These are phyloP conservation scores for Ethmia dodecea DNA, from an alignment of 2,888 invertebrate genomes.

Conservation along the genomic window DNA sequence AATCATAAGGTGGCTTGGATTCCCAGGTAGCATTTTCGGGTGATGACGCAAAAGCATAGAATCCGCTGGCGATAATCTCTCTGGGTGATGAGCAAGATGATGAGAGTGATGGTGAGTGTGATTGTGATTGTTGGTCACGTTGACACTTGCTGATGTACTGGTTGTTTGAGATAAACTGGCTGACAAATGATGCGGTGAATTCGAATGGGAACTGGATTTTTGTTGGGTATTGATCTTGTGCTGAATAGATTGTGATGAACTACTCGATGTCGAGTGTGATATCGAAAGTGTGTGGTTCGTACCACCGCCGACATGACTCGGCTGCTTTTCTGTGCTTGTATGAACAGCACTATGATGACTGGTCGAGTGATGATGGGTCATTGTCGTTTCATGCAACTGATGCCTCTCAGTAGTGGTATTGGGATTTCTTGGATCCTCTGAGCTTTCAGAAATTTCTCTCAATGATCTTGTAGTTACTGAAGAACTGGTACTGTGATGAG, in stretches of 20 bases:
- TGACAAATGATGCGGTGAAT: slow-evolving; percentile 73
- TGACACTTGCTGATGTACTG: slow-evolving; percentile 71
- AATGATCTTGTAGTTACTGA: slow-evolving; percentile 82
- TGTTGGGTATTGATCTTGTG: slow-evolving; percentile 78
- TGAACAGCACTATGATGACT: slow-evolving; percentile 81
- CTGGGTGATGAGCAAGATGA: slow-evolving; percentile 80
- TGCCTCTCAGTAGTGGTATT: slow-evolving; percentile 76
- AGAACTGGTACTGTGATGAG: slow-evolving; percentile 84
- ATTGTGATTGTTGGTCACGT: slow-evolving; percentile 62
- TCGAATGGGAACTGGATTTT: slow-evolving; percentile 62
- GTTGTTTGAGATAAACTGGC: slow-evolving; percentile 75
- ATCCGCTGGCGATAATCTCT: slow-evolving; percentile 80
- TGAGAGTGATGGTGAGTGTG: slow-evolving; percentile 84
- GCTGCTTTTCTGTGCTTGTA: slow-evolving; percentile 80
- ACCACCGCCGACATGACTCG: slow-evolving; percentile 67
- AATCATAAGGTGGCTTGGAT: slow-evolving; percentile 80
- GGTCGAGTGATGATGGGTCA: slow-evolving; percentile 82
- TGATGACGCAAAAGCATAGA: slow-evolving; percentile 70
- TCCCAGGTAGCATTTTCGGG: slow-evolving; percentile 74
- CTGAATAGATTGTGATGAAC: slow-evolving; percentile 81
- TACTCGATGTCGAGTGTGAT: slow-evolving; percentile 82
- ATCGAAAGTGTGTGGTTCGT: slow-evolving; percentile 80
- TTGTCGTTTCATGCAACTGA: slow-evolving; percentile 80
- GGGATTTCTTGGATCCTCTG: slow-evolving; percentile 65
- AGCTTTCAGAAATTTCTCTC: slow-evolving; percentile 78